These are phyloP conservation scores for Carcinoscorpius rotundicauda DNA, from an alignment of 1,140 invertebrate genomes.

Conservation along the genomic window DNA sequence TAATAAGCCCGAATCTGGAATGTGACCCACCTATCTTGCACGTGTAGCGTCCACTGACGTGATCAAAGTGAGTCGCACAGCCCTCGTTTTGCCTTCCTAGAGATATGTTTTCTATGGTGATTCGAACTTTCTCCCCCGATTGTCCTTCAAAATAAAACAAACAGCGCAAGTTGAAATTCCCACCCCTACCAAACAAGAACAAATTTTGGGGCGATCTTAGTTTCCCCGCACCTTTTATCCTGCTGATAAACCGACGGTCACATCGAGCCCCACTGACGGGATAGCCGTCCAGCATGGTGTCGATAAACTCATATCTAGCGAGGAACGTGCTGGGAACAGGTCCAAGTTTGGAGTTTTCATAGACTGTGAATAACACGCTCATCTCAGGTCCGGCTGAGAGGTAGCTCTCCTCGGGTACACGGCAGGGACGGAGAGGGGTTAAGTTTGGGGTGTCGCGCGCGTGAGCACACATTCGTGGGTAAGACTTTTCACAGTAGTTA, in stretches of 20 bases:
- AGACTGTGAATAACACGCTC: constrained; percentile 14
- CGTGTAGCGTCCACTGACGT: constrained; percentile 11
- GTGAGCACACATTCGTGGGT: constrained; percentile 19
- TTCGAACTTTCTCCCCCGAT: constrained; percentile 12
- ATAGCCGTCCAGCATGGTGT: constrained; percentile 19
- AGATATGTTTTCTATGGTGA: constrained; percentile 10
- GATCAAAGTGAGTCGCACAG: constrained; percentile 10
- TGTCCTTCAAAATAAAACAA: constrained; percentile 19
- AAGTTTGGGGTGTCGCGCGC: constrained; percentile 15
- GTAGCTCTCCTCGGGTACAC: constrained; percentile 21
- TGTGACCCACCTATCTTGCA: not conserved
- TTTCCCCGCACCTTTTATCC: constrained; percentile 9
- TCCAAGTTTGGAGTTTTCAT: constrained; percentile 8
- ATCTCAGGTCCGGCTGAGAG: constrained; percentile 20
- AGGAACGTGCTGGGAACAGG: constrained; percentile 18
- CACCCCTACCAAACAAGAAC: constrained; percentile 20
- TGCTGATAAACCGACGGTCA: constrained; percentile 18
- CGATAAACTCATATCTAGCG: constrained; percentile 22
- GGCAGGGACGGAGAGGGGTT: constrained; percentile 18
- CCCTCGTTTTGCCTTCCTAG: not conserved
- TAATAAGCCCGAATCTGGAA: too few species aligned
- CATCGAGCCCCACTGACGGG: constrained; percentile 19
- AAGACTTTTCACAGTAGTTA: constrained; percentile 19
- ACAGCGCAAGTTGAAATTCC: constrained; percentile 15
- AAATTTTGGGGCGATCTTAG: constrained; percentile 14